Percentiles rank a stretch among this genome's conserved stretches.
These are phyloP conservation scores for Clarias fuscus DNA, from an alignment of 2,797 vertebrate genomes.

Conservation along the genomic window DNA sequence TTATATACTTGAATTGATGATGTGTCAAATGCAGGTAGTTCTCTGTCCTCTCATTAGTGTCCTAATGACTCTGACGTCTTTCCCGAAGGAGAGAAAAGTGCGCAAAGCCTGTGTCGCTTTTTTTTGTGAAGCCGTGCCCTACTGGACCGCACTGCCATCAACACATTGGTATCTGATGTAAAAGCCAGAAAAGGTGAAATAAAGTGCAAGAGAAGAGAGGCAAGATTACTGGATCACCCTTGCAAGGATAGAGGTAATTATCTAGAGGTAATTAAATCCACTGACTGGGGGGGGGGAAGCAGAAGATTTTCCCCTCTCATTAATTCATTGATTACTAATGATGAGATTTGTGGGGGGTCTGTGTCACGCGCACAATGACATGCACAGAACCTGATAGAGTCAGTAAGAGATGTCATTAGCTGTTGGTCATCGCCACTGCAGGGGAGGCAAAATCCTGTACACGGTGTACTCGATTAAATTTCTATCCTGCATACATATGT, in stretches of 20 bases:
- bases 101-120: constrained; percentile 30
- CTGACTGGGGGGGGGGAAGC: constrained; percentile 7
- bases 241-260: constrained; percentile 28
- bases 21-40: constrained; percentile 50
- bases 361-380: constrained; percentile 9
- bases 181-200: constrained; percentile 13
- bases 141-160: constrained; percentile 31
- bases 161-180: constrained; percentile 9
- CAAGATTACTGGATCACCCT: constrained; percentile 23
- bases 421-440: background rate
- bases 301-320: constrained; percentile 32
- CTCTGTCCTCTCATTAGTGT: constrained; percentile 57
- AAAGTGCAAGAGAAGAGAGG: background rate
- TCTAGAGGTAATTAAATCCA: constrained; percentile 44
- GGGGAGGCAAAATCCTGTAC: background rate
- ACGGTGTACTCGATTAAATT: constrained; percentile 2
- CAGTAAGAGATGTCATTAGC: background rate
- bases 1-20: constrained; percentile 58
- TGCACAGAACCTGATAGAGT: background rate
- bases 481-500: background rate
- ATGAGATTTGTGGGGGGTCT: constrained; percentile 36
- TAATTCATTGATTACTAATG: constrained; percentile 42
- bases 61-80: constrained; percentile 57
- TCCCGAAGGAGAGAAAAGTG: constrained; percentile 38
- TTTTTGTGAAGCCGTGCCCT: constrained; percentile 31